Percentiles rank a stretch among this genome's conserved stretches.
These are phyloP conservation scores for Polypterus senegalus DNA, from an alignment of 2,113 vertebrate species.

Conservation along the genomic window DNA sequence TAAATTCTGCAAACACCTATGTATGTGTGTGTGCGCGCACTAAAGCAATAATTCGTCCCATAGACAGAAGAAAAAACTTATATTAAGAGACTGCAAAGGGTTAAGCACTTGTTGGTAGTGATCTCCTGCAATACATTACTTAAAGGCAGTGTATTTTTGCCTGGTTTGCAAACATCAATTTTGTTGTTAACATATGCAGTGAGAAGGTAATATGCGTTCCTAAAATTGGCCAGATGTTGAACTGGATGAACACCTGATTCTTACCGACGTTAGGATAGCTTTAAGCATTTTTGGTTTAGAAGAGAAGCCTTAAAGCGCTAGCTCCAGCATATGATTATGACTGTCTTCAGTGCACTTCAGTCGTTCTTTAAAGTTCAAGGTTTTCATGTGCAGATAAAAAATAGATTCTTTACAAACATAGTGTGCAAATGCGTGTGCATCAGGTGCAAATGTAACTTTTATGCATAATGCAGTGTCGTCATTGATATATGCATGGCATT, in stretches of 20 bases:
- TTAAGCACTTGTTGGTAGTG: conserved; percentile 44
- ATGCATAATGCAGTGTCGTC: no score
- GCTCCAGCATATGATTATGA: conserved; percentile 15
- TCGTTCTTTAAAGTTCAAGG: conserved; percentile 8
- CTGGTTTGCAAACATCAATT: conserved; percentile 22
- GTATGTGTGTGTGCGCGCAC: no score
- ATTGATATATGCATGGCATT: no score
- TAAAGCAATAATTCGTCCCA: no score
- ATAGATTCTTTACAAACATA: no score
- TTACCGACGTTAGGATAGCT: conserved; percentile 2
- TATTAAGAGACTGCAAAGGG: conserved; percentile 16
- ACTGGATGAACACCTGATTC: conserved; percentile 23
- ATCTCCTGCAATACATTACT: conserved; percentile 35
- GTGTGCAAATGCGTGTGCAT: no score
- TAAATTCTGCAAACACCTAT: no score
- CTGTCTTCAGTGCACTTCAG: conserved; percentile 5
- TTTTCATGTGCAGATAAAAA: no score
- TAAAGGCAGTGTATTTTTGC: conserved; percentile 28
- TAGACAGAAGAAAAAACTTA: no score
- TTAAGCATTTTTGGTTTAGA: conserved; percentile 5
- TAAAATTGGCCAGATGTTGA: conserved; percentile 22
- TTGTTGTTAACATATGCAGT: conserved; percentile 24
- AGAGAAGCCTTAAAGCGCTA: conserved; percentile 13
- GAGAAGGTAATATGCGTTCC: not conserved
- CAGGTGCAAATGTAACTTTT: no score